A percentile compares a stretch with the other conserved stretches of the same genome.
Evolutionary conservation across 2,113 vertebrate species (phyloP).

Genomic region (Pteruthius melanotis): DNA sequence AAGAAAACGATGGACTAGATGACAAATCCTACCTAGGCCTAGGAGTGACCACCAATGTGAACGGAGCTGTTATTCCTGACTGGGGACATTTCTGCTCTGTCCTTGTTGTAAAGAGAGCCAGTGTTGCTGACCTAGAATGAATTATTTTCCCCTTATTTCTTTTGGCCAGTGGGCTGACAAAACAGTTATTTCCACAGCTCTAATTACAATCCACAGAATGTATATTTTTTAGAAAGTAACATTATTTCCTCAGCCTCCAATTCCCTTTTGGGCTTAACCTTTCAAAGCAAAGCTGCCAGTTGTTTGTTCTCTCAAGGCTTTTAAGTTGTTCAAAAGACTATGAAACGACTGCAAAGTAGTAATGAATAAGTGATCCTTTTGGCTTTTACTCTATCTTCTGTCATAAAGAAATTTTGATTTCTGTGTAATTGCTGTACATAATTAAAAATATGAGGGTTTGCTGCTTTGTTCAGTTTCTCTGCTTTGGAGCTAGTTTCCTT

Average conservation of each 20-base stretch:
- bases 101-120: accelerated
- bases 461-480: background rate
- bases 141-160: background rate
- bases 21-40: background rate
- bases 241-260: background rate
- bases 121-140: background rate
- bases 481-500: background rate
- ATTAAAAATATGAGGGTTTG: background rate
- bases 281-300: slow-evolving; percentile 21
- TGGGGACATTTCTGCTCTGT: background rate
- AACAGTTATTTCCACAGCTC: background rate
- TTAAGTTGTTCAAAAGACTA: slow-evolving; percentile 31
- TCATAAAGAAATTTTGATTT: background rate
- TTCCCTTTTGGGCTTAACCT: slow-evolving; percentile 1
- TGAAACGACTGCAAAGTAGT: background rate
- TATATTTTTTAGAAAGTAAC: background rate
- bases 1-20: background rate
- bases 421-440: slow-evolving; percentile 12
- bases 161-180: background rate
- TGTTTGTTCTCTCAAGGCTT: slow-evolving; percentile 33
- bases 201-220: background rate
- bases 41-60: accelerated
- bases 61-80: accelerated
- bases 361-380: slow-evolving; percentile 11
- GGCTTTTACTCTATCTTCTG: background rate